These are phyloP conservation scores for Tachuris rubrigastra DNA, from an alignment of 2,113 vertebrate genomes.

Conservation along the genomic window DNA sequence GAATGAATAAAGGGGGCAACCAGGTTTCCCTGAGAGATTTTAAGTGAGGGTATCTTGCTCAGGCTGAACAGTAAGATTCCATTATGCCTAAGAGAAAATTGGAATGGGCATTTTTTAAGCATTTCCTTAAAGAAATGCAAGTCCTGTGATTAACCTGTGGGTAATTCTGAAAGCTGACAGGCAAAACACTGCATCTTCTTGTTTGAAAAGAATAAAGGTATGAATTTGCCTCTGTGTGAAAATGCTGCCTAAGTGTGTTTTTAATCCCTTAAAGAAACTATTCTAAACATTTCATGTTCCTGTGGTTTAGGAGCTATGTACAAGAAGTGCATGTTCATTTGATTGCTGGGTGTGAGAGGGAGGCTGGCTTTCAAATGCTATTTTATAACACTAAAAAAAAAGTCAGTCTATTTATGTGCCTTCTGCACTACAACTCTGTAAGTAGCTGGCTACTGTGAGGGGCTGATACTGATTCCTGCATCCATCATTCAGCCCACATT, in stretches of 20 bases:
- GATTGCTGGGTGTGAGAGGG: background rate
- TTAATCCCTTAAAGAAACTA: background rate
- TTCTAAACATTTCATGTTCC: background rate
- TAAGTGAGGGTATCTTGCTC: background rate
- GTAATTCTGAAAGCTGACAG: background rate
- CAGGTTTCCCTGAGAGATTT: background rate
- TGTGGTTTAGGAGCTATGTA: background rate
- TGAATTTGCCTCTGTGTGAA: background rate
- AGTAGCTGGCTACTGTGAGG: background rate
- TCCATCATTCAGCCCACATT: constrained; percentile 55
- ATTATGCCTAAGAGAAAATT: background rate
- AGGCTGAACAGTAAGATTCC: background rate
- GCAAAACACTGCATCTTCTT: background rate
- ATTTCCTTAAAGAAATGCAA: background rate
- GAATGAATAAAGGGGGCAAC: background rate
- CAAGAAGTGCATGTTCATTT: rapidly evolving
- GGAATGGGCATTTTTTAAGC: background rate
- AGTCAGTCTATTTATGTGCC: background rate
- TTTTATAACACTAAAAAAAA: constrained; percentile 17
- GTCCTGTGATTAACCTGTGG: background rate
- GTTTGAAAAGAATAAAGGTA: background rate
- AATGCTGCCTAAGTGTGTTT: background rate
- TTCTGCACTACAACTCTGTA: background rate
- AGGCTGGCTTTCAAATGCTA: background rate
- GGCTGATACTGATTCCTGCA: constrained; percentile 13